These are phyloP conservation scores for Drosophila grimshawi DNA, from an alignment of 1,140 invertebrate species.

Conservation along the genomic window DNA sequence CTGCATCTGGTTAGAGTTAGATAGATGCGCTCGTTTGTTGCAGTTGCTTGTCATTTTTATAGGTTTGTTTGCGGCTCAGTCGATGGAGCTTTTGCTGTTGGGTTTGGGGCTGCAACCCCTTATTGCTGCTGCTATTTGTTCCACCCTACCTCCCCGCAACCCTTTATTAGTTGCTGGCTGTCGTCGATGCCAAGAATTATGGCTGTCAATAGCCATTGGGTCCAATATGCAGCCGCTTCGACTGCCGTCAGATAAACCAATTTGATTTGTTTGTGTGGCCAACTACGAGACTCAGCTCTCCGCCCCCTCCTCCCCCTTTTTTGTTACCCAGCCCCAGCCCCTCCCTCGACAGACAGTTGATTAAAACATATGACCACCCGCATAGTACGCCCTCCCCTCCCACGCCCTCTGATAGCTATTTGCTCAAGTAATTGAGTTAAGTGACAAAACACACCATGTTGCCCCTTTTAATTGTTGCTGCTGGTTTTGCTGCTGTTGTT, in stretches of 20 bases:
- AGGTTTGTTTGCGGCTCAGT: conserved; percentile 73
- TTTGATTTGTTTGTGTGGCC: conserved; percentile 74
- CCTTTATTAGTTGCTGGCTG: conserved; percentile 70
- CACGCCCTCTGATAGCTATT: conserved; percentile 25
- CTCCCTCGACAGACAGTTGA: conserved; percentile 18
- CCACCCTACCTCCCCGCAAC: conserved; percentile 14
- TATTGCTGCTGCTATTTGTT: conserved; percentile 40
- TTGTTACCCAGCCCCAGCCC: too few relatives aligned
- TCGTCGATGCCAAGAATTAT: conserved; percentile 68
- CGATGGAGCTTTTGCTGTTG: conserved; percentile 15
- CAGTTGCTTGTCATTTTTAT: conserved; percentile 80
- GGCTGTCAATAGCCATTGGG: conserved; percentile 55
- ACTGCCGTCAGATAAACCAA: conserved; percentile 51
- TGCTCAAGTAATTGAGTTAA: conserved; percentile 52
- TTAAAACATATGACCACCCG: conserved; percentile 38
- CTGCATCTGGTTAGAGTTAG: conserved; percentile 49
- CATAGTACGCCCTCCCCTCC: neutral
- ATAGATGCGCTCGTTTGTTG: conserved; percentile 79
- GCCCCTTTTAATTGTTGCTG: conserved; percentile 24
- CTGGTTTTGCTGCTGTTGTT: conserved; percentile 23
- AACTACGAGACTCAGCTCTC: neutral
- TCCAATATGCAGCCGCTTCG: conserved; percentile 16
- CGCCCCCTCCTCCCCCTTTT: neutral
- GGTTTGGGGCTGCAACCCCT: neutral
- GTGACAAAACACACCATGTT: conserved; percentile 27